Evolutionary conservation across 2,113 vertebrate genomes (phyloP).

Genomic region (Ivindomyrus marchei): DNA sequence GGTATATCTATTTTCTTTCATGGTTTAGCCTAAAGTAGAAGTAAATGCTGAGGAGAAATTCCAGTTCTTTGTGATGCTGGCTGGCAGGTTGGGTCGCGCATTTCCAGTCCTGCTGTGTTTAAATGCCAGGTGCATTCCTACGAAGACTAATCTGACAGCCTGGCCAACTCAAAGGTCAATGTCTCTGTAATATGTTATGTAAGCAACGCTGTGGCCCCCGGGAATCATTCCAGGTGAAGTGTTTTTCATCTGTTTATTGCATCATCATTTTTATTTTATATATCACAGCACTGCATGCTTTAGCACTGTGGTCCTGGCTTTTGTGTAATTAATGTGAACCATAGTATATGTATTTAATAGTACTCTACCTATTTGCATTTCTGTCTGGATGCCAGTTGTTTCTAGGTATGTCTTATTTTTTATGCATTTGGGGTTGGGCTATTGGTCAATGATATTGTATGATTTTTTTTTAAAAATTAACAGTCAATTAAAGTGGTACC

Average conservation of each 20-base stretch:
- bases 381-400: neutral
- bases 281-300: neutral
- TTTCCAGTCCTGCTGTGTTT: neutral
- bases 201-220: constrained; percentile 7
- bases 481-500: neutral
- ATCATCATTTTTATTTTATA: neutral
- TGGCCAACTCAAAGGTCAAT: constrained; percentile 27
- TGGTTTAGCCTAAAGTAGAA: neutral
- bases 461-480: neutral
- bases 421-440: neutral
- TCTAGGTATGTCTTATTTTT: neutral
- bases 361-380: neutral
- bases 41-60: neutral
- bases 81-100: neutral
- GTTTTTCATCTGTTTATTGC: constrained; percentile 1
- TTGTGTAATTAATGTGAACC: neutral
- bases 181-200: neutral
- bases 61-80: neutral
- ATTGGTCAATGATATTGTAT: neutral
- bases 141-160: constrained; percentile 15
- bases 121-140: constrained; percentile 16
- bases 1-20: neutral
- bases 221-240: neutral
- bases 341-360: neutral
- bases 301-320: neutral